These are phyloP conservation scores for Drosophila basisetae DNA, from an alignment of 2,888 invertebrate genomes.

Conservation along the genomic window DNA sequence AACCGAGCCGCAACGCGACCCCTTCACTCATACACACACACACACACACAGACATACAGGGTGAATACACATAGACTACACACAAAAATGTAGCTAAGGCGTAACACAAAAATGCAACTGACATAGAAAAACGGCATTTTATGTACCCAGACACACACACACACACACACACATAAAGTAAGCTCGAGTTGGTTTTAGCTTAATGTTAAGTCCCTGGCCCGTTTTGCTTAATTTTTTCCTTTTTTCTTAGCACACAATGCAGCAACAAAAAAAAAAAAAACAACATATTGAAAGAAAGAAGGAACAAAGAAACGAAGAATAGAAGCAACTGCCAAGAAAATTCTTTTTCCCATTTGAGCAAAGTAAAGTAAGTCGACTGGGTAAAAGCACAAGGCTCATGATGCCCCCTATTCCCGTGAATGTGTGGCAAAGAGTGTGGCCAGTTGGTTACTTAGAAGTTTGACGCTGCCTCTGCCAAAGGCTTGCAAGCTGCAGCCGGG, in stretches of 20 bases:
- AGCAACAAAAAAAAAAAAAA: conserved; percentile 29
- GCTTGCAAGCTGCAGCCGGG: conserved; percentile 7
- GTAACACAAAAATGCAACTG: conserved; percentile 76
- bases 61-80: conserved; percentile 22
- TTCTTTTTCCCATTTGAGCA: conserved; percentile 46
- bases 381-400: conserved; percentile 64
- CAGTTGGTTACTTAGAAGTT: conserved; percentile 14
- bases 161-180: conserved; percentile 19
- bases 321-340: conserved; percentile 66
- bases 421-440: conserved; percentile 17
- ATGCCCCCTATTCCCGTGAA: conserved; percentile 19
- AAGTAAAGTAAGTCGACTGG: conserved; percentile 62
- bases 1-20: conserved; percentile 22
- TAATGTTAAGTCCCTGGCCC: conserved; percentile 45
- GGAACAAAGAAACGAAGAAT: conserved; percentile 27
- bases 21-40: conserved; percentile 17
- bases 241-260: conserved; percentile 59
- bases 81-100: conserved; percentile 60
- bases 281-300: conserved; percentile 5
- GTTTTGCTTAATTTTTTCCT: conserved; percentile 36
- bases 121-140: conserved; percentile 76
- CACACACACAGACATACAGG: conserved; percentile 15
- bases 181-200: conserved; percentile 52
- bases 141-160: conserved; percentile 37
- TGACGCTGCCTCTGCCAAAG: neutral